Percentiles rank a stretch among this genome's conserved stretches.
Evolutionary conservation across 2,888 invertebrate genomes (phyloP).

Genomic region (Buathra laborator): DNA sequence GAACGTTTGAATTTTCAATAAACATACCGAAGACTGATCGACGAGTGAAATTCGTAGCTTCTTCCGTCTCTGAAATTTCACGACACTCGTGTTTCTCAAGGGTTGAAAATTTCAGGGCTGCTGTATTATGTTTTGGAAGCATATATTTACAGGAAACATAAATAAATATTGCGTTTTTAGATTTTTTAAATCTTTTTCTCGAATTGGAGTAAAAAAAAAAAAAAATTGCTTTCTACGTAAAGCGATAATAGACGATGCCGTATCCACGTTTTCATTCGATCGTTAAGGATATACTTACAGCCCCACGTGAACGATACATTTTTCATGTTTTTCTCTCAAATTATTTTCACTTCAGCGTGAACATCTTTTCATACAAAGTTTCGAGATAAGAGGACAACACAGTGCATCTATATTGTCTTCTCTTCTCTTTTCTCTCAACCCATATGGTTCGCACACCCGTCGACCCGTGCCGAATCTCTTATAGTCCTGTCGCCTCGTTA

Average conservation of each 20-base stretch:
- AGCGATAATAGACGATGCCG: not conserved
- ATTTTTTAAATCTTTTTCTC: not conserved
- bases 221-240: not conserved
- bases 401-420: conserved; percentile 6
- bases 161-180: not conserved
- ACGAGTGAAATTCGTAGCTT: not conserved
- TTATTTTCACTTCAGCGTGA: not conserved
- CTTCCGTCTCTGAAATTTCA: not conserved
- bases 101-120: not conserved
- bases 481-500: conserved; percentile 69
- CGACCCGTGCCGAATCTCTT: conserved; percentile 71
- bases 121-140: not conserved
- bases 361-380: not conserved
- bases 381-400: conserved; percentile 27
- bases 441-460: conserved; percentile 68
- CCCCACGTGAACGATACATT: not conserved
- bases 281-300: not conserved
- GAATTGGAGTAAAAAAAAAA: not conserved
- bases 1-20: not conserved
- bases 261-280: not conserved
- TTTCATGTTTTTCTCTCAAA: not conserved
- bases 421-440: conserved; percentile 18
- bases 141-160: not conserved
- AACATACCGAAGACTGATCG: not conserved
- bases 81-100: not conserved